phyloP scores from a whole-genome alignment of 2,888 invertebrate species.

The Lepidonotus clava region DNA sequence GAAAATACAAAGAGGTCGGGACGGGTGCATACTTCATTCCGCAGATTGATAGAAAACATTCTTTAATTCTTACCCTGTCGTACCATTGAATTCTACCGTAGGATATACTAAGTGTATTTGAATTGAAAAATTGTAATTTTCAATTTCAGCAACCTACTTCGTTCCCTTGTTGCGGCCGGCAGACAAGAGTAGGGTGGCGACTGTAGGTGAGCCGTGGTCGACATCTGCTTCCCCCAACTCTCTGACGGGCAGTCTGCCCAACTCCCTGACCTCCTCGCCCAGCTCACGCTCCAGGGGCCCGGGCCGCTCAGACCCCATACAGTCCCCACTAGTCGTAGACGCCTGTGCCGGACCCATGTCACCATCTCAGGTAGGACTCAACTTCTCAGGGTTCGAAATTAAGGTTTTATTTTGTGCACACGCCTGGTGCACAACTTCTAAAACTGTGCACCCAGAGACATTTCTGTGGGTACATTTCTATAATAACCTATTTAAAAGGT shows the following conservation, averaged over 20 bases:
- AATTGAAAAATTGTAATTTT: background rate
- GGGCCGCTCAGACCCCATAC: conserved; percentile 67
- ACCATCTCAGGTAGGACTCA: conserved; percentile 81
- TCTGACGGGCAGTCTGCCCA: background rate
- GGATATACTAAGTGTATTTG: background rate
- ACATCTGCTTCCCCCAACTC: conserved; percentile 62
- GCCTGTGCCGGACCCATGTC: conserved; percentile 97
- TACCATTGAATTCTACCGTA: no score
- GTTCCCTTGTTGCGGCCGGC: conserved; percentile 92
- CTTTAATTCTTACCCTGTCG: no score
- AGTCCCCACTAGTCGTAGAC: conserved; percentile 73
- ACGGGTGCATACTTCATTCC: no score
- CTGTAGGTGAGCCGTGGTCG: conserved; percentile 86
- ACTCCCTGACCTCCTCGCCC: background rate
- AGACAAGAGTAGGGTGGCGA: conserved; percentile 88
- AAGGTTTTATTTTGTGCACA: no score
- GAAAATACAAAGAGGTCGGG: no score
- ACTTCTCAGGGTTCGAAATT: no score
- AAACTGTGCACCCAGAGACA: no score
- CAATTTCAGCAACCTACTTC: conserved; percentile 86
- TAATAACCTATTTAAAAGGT: no score
- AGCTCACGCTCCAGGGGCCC: no score
- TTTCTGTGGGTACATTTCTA: no score
- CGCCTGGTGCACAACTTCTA: no score
- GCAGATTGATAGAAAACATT: no score